Conservation (phyloP, 2,113 vertebrate genomes). For the Mohoua ochrocephala region DNA sequence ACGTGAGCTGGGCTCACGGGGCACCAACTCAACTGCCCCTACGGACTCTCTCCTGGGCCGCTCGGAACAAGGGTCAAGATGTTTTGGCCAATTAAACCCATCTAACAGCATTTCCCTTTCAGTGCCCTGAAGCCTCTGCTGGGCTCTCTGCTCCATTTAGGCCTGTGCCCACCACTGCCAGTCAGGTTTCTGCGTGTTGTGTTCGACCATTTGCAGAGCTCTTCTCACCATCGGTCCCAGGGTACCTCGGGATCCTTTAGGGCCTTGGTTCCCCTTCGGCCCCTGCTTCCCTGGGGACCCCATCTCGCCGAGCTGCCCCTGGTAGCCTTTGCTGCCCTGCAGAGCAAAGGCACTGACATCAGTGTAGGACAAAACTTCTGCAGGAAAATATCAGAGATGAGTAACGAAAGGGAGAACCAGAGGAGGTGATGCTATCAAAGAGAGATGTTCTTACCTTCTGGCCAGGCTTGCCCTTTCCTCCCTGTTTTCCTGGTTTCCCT, state of each 20-base stretch:
- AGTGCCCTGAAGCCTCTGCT: neutral
- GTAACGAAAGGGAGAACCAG: neutral
- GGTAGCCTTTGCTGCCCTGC: slow-evolving; percentile 92
- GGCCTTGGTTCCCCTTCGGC: slow-evolving; percentile 83
- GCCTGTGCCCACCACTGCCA: neutral
- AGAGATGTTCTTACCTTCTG: slow-evolving; percentile 78
- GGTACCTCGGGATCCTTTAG: slow-evolving; percentile 95
- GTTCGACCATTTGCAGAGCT: neutral
- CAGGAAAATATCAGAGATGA: neutral
- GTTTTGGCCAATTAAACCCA: neutral
- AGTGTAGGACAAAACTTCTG: neutral
- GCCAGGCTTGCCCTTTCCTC: slow-evolving; percentile 88
- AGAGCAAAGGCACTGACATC: neutral
- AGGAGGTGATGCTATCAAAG: neutral
- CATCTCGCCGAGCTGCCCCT: slow-evolving; percentile 90
- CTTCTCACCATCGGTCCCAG: slow-evolving; percentile 89
- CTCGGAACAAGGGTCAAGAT: neutral
- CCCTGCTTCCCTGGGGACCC: slow-evolving; percentile 85
- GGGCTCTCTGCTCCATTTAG: neutral
- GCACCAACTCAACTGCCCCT: neutral
- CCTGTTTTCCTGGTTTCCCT: slow-evolving; percentile 91
- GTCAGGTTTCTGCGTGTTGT: neutral
- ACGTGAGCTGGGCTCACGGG: neutral
- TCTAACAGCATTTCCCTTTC: neutral
- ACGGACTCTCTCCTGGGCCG: neutral